These are phyloP conservation scores for Euplexia lucipara DNA, from an alignment of 2,888 invertebrate genomes.

Conservation along the genomic window DNA sequence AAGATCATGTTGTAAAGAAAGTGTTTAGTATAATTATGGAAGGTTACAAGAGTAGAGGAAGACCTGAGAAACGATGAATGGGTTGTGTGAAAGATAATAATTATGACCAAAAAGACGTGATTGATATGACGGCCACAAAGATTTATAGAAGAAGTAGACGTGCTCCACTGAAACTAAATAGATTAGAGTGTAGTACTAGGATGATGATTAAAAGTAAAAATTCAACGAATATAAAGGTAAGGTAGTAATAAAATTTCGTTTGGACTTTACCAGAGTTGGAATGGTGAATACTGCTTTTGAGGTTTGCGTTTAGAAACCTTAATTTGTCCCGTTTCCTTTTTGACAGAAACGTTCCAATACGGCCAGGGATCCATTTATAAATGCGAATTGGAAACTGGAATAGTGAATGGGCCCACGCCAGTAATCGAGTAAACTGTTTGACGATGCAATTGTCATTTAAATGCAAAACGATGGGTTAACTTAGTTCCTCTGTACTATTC, in stretches of 20 bases:
- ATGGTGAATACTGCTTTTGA: background rate
- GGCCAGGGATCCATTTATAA: slow-evolving; percentile 29
- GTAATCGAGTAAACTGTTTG: slow-evolving; percentile 55
- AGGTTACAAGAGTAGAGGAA: too few relatives aligned
- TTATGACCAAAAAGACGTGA: too few relatives aligned
- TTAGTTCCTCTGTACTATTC: slow-evolving; percentile 39
- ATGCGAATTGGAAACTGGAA: slow-evolving; percentile 47
- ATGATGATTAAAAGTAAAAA: too few relatives aligned
- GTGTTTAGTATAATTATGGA: too few relatives aligned
- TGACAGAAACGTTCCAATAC: slow-evolving; percentile 2
- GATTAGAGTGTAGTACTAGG: too few relatives aligned
- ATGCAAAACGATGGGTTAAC: slow-evolving; percentile 50
- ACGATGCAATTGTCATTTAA: slow-evolving; percentile 57
- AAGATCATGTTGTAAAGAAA: too few relatives aligned
- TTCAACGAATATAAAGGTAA: too few relatives aligned
- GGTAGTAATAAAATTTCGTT: background rate
- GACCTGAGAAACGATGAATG: too few relatives aligned
- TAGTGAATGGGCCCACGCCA: slow-evolving; percentile 41
- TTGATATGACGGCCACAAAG: too few relatives aligned
- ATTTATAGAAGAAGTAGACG: too few relatives aligned
- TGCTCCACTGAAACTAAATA: too few relatives aligned
- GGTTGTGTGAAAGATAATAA: too few relatives aligned
- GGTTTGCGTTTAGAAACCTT: background rate
- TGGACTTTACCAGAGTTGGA: background rate
- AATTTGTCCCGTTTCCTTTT: background rate